These are phyloP conservation scores for Campopleginae sp. DNA, from an alignment of 2,888 invertebrate genomes.

Conservation along the genomic window DNA sequence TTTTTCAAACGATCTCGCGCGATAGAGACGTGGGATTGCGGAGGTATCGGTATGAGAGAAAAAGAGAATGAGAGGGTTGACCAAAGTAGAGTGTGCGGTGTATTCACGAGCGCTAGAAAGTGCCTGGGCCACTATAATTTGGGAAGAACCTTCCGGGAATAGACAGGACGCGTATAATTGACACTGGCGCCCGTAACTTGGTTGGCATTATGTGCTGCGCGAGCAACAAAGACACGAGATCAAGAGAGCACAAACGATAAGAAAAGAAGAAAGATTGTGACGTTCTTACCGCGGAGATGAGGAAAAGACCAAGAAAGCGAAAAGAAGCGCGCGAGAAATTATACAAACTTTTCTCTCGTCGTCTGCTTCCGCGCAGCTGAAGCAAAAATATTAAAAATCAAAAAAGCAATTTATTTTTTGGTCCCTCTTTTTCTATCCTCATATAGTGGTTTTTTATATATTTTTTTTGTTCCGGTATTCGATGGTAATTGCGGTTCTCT, in stretches of 20 bases:
- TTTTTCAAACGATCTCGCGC: conserved; percentile 22
- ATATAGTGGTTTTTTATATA: background rate
- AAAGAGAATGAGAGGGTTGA: background rate
- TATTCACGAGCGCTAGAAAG: conserved; percentile 37
- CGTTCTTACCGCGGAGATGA: conserved; percentile 22
- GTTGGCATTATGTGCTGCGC: conserved; percentile 24
- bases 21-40: conserved; percentile 18
- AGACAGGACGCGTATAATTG: conserved; percentile 77
- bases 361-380: conserved; percentile 6
- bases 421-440: conserved; percentile 29
- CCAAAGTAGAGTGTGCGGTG: conserved; percentile 14
- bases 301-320: conserved; percentile 34
- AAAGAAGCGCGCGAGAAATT: conserved; percentile 40
- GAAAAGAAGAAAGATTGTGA: background rate
- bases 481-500: conserved; percentile 63
- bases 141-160: conserved; percentile 77
- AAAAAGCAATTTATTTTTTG: conserved; percentile 61
- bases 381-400: conserved; percentile 64
- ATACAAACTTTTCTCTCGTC: conserved; percentile 32
- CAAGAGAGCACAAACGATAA: background rate
- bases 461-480: conserved; percentile 34
- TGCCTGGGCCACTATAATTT: conserved; percentile 73
- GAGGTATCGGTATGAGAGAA: background rate
- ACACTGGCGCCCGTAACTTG: conserved; percentile 76
- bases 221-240: conserved; percentile 23